A percentile compares a stretch with the other conserved stretches of the same genome.
These are phyloP conservation scores for Capitella teleta DNA, from an alignment of 1,140 invertebrate genomes.

Conservation along the genomic window DNA sequence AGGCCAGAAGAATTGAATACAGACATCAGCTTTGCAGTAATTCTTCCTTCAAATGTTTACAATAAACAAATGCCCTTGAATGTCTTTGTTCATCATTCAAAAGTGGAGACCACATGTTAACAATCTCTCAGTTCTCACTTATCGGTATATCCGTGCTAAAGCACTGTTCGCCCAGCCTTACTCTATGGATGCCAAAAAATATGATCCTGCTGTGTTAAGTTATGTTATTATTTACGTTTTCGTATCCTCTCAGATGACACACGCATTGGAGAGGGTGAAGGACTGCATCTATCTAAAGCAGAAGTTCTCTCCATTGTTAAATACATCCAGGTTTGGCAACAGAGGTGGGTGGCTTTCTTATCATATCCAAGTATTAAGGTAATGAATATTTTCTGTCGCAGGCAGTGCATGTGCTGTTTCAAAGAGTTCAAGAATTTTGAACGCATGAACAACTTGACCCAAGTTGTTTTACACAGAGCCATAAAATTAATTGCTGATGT, in stretches of 20 bases:
- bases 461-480: slow-evolving; percentile 55
- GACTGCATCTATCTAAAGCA: slow-evolving; percentile 39
- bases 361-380: slow-evolving; percentile 5
- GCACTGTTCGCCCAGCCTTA: too few relatives aligned
- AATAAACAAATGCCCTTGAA: too few relatives aligned
- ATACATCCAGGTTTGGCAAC: slow-evolving; percentile 59
- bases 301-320: slow-evolving; percentile 56
- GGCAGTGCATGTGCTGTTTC: slow-evolving; percentile 86
- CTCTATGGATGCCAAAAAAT: too few relatives aligned
- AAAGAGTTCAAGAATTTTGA: slow-evolving; percentile 81
- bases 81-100: too few relatives aligned
- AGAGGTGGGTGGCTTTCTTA: slow-evolving; percentile 45
- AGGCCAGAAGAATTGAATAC: too few relatives aligned
- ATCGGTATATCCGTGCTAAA: too few relatives aligned
- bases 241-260: slow-evolving; percentile 33
- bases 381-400: slow-evolving; percentile 15
- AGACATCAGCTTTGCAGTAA: too few relatives aligned
- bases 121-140: too few relatives aligned
- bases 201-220: too few relatives aligned
- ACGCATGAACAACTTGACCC: slow-evolving; percentile 70
- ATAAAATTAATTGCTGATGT: slow-evolving; percentile 37
- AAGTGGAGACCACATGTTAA: too few relatives aligned
- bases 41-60: too few relatives aligned
- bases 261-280: slow-evolving; percentile 23
- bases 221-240: too few relatives aligned